phyloP scores from a whole-genome alignment of 2,797 vertebrate genomes.

The Epinephelus malabaricus region DNA sequence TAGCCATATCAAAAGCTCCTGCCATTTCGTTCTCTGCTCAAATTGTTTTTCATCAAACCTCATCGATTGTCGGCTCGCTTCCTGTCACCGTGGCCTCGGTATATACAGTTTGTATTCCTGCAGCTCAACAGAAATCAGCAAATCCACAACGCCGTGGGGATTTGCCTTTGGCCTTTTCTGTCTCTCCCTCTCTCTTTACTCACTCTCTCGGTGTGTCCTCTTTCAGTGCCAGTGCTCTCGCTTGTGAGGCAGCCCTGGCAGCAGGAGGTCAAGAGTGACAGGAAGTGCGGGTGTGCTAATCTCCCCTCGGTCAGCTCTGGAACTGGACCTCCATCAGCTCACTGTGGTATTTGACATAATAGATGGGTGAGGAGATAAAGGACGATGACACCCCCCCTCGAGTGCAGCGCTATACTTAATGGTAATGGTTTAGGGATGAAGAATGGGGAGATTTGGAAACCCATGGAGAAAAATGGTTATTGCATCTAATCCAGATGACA shows the following conservation, averaged over 20 bases:
- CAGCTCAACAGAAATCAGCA: conserved; percentile 40
- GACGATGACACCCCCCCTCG: conserved; percentile 47
- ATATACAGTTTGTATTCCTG: conserved; percentile 28
- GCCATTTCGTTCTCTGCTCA: conserved; percentile 49
- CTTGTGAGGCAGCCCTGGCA: conserved; percentile 43
- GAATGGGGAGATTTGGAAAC: conserved; percentile 34
- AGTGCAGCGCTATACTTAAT: conserved; percentile 50
- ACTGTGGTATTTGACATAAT: conserved; percentile 65
- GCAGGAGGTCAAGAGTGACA: conserved; percentile 68
- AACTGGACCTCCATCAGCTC: conserved; percentile 70
- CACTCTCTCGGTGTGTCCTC: conserved; percentile 13
- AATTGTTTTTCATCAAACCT: conserved; percentile 65
- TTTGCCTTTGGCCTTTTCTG: conserved; percentile 58
- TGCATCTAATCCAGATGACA: conserved; percentile 75
- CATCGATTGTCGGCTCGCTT: conserved; percentile 48
- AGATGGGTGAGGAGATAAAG: conserved; percentile 64
- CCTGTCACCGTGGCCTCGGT: conserved; percentile 30
- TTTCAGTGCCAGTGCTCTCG: conserved; percentile 7
- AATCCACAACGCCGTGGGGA: conserved; percentile 44
- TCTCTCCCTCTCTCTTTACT: conserved; percentile 12
- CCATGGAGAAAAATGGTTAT: conserved; percentile 67
- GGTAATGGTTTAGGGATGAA: conserved; percentile 57
- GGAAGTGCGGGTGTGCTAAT: conserved; percentile 73
- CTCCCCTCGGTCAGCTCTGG: conserved; percentile 60
- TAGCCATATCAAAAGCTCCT: conserved; percentile 50